These are phyloP conservation scores for Chionodraco myersi DNA, from an alignment of 2,113 vertebrate species.

Conservation along the genomic window DNA sequence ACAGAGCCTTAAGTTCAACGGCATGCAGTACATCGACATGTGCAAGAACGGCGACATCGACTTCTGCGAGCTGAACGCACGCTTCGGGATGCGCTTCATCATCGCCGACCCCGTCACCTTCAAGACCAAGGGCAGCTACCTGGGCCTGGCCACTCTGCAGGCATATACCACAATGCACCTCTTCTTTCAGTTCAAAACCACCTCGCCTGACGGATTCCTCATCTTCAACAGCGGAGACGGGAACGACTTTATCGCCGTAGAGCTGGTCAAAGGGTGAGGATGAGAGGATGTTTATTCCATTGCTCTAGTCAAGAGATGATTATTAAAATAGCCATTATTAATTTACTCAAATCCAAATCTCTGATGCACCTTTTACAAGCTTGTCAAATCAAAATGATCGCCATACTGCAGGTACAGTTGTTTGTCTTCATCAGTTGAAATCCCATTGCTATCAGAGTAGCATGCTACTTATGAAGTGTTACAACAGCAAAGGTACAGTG, in stretches of 20 bases:
- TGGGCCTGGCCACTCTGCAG: conserved; percentile 95
- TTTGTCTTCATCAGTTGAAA: conserved; percentile 28
- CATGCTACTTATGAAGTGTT: background rate
- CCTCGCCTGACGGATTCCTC: conserved; percentile 95
- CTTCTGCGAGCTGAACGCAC: conserved; percentile 96
- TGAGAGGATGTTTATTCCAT: background rate
- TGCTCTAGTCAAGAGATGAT: background rate
- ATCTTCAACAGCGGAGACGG: conserved; percentile 92
- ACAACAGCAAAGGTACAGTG: no score
- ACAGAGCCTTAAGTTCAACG: conserved; percentile 95
- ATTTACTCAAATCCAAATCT: background rate
- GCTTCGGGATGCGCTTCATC: conserved; percentile 95
- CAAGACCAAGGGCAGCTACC: conserved; percentile 96
- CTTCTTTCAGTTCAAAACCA: conserved; percentile 99
- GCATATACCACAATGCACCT: conserved; percentile 98
- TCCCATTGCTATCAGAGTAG: conserved; percentile 4
- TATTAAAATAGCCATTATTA: no score
- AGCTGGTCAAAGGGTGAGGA: conserved; percentile 96
- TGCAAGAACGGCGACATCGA: conserved; percentile 99
- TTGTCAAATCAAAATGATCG: background rate
- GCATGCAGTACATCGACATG: conserved; percentile 96
- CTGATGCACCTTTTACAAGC: conserved; percentile 5
- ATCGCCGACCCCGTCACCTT: conserved; percentile 97
- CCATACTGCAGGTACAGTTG: conserved; percentile 4
- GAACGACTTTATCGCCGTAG: conserved; percentile 95